Percentiles rank a stretch among this genome's conserved stretches.
Evolutionary conservation across 2,113 vertebrate genomes (phyloP).

Genomic region (Bubo bubo): DNA sequence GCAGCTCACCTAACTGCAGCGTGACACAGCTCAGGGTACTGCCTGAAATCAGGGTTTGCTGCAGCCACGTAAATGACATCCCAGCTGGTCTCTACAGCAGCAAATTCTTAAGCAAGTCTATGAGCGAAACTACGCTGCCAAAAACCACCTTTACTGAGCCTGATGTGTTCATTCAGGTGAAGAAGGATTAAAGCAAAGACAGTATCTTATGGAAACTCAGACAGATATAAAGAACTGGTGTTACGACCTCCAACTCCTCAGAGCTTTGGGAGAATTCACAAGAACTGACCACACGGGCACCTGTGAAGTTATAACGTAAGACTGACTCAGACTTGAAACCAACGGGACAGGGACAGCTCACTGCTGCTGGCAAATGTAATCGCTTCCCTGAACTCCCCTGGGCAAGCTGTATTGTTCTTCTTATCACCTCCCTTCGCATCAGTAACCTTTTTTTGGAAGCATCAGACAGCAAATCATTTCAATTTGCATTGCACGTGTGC

Average conservation of each 20-base stretch:
- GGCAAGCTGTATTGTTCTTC: neutral
- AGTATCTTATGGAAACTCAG: neutral
- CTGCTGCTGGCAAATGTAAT: rapidly evolving
- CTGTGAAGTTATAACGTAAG: neutral
- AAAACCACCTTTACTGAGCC: neutral
- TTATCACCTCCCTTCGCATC: neutral
- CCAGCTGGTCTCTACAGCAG: neutral
- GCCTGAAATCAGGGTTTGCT: neutral
- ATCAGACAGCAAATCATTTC: neutral
- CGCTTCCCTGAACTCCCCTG: neutral
- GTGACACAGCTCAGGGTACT: neutral
- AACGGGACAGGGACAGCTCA: neutral
- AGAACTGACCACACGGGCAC: rapidly evolving
- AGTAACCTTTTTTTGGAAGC: neutral
- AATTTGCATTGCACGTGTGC: neutral
- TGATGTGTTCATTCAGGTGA: neutral
- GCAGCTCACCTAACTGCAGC: neutral
- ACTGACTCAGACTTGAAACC: neutral
- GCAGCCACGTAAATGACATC: neutral
- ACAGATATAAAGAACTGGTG: neutral
- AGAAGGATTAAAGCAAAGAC: neutral
- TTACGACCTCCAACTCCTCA: neutral
- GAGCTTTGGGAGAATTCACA: neutral
- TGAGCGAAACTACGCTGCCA: neutral
- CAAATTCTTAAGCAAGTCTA: neutral